Conservation (phyloP, 2,797 vertebrate genomes). For the Amblyopsis hoosieri region DNA sequence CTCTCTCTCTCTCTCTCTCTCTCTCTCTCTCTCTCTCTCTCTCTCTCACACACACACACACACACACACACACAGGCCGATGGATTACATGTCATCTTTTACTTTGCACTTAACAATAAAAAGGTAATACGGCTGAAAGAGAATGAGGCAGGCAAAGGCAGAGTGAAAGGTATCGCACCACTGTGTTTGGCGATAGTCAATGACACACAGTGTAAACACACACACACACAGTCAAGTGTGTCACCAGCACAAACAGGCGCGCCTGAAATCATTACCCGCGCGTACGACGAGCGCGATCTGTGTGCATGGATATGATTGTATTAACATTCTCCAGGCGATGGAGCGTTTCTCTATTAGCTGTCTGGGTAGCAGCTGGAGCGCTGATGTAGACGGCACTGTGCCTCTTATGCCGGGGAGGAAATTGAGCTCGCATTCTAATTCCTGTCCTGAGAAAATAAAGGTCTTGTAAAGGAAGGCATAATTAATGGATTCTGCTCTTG, state of each 20-base stretch:
- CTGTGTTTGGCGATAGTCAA: too few species aligned
- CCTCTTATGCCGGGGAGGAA: slow-evolving; percentile 68
- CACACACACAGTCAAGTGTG: slow-evolving; percentile 7
- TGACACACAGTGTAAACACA: too few species aligned
- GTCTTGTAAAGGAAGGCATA: slow-evolving; percentile 72
- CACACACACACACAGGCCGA: too few species aligned
- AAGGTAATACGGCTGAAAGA: too few species aligned
- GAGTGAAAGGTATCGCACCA: too few species aligned
- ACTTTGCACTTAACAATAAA: too few species aligned
- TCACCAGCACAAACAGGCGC: slow-evolving; percentile 15
- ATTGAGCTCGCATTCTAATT: slow-evolving; percentile 77
- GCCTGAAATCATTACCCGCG: background rate
- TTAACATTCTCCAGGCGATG: slow-evolving; percentile 68
- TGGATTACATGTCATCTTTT: too few species aligned
- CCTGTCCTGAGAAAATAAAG: slow-evolving; percentile 74
- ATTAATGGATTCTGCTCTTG: slow-evolving; percentile 76
- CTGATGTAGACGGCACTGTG: slow-evolving; percentile 57
- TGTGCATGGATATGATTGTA: slow-evolving; percentile 60
- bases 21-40: too few species aligned
- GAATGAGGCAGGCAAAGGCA: too few species aligned
- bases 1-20: too few species aligned
- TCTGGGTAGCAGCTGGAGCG: slow-evolving; percentile 70
- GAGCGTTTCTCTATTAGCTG: slow-evolving; percentile 63
- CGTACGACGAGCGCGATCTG: slow-evolving; percentile 26
- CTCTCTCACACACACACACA: too few species aligned